Conservation (phyloP, 2,888 invertebrate genomes). For the Eumerus sabulonum region DNA sequence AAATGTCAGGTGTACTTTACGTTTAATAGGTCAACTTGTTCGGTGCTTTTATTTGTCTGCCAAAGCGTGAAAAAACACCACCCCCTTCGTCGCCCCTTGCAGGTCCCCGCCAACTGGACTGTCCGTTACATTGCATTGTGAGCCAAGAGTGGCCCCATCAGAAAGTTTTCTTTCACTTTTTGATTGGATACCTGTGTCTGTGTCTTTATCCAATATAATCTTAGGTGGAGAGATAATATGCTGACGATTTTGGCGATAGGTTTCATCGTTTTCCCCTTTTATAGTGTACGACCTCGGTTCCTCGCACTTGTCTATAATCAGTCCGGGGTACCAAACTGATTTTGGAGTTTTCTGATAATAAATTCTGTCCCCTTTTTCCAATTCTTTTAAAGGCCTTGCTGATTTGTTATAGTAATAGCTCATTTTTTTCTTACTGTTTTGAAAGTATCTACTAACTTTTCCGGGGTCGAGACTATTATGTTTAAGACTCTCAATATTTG, state of each 20-base stretch:
- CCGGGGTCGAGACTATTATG: background rate
- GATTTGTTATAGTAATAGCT: conserved; percentile 19
- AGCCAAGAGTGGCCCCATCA: background rate
- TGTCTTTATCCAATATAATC: background rate
- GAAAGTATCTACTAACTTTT: background rate
- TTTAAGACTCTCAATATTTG: background rate
- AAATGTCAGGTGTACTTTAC: background rate
- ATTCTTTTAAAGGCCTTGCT: conserved; percentile 8
- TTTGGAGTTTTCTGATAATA: conserved; percentile 31
- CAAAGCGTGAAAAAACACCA: conserved; percentile 1
- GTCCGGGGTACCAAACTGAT: conserved; percentile 29
- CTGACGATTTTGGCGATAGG: conserved; percentile 31
- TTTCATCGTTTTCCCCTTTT: conserved; percentile 16
- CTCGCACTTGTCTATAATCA: conserved; percentile 25
- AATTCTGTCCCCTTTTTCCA: conserved; percentile 34
- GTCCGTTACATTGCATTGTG: background rate
- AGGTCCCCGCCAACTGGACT: background rate
- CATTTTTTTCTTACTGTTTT: conserved; percentile 17
- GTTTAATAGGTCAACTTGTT: background rate
- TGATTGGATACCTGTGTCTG: background rate
- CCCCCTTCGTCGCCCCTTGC: background rate
- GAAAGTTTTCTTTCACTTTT: background rate
- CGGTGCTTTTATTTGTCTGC: conserved; percentile 2
- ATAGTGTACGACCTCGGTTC: conserved; percentile 40
- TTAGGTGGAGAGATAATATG: conserved; percentile 11